Conservation (phyloP, 1,140 invertebrate species). For the Danaus plexippus region DNA sequence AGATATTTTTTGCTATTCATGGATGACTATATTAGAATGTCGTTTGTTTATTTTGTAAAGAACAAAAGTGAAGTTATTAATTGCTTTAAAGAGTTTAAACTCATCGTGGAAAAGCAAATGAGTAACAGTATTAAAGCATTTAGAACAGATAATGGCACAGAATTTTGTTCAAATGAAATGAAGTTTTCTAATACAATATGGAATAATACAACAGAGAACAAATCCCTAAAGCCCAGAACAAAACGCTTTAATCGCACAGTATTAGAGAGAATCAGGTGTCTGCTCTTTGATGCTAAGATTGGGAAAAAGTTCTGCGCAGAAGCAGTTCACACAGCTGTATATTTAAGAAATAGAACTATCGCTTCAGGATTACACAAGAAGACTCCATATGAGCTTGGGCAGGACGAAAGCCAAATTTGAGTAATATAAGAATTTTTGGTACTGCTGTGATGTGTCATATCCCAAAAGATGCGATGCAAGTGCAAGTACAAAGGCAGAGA, state of each 20-base stretch:
- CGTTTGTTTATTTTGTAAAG: conserved; percentile 21
- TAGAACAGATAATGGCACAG: conserved; percentile 43
- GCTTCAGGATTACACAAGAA: too few relatives aligned
- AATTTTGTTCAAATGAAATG: conserved; percentile 32
- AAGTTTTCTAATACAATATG: conserved; percentile 18
- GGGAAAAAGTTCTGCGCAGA: too few relatives aligned
- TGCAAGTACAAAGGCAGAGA: too few relatives aligned
- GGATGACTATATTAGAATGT: conserved; percentile 25
- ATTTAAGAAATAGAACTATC: too few relatives aligned
- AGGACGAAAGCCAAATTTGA: too few relatives aligned
- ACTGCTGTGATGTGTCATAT: too few relatives aligned
- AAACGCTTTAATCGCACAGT: conserved; percentile 4
- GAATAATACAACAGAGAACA: conserved; percentile 39
- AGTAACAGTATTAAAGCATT: conserved; percentile 40
- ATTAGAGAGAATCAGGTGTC: not conserved
- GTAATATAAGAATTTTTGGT: too few relatives aligned
- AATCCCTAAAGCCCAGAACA: conserved; percentile 4
- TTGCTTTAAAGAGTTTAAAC: conserved; percentile 21
- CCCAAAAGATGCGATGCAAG: too few relatives aligned
- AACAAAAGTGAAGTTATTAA: conserved; percentile 19
- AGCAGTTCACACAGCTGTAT: too few relatives aligned
- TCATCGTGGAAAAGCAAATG: conserved; percentile 17
- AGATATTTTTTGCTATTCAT: conserved; percentile 21
- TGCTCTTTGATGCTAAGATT: conserved; percentile 3
- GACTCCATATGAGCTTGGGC: too few relatives aligned